Evolutionary conservation across 2,113 vertebrate species (phyloP).

Genomic region (Oophaga pumilio): DNA sequence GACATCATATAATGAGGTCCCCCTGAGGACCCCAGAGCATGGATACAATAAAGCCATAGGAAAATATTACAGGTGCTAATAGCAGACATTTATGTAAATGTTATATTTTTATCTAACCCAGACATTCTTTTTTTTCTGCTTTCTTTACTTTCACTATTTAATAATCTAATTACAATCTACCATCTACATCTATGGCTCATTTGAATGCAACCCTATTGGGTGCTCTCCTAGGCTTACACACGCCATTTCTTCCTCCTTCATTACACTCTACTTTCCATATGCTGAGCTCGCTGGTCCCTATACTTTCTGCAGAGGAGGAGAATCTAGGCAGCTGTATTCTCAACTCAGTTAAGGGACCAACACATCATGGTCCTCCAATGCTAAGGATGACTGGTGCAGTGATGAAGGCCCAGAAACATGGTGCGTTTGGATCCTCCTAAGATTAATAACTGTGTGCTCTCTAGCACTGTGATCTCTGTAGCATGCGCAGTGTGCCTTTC

Average conservation of each 20-base stretch:
- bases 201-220: conserved; percentile 14
- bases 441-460: conserved; percentile 21
- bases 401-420: conserved; percentile 81
- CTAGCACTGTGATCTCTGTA: not conserved
- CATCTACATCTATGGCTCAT: not conserved
- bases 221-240: conserved; percentile 26
- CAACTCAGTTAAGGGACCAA: conserved; percentile 67
- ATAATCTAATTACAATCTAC: not conserved
- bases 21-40: not conserved
- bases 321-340: conserved; percentile 54
- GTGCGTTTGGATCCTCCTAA: conserved; percentile 69
- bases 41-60: not conserved
- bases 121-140: not conserved
- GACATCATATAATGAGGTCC: not conserved
- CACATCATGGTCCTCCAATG: conserved; percentile 64
- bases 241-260: conserved; percentile 62
- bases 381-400: conserved; percentile 76
- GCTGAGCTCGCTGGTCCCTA: conserved; percentile 51
- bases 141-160: conserved; percentile 4
- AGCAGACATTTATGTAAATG: not conserved
- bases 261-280: conserved; percentile 57
- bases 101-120: not conserved
- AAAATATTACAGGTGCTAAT: not conserved
- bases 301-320: conserved; percentile 41
- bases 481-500: conserved; percentile 14